These are phyloP conservation scores for Caenorhabditis imperialis DNA, from an alignment of 2,888 invertebrate species.

Conservation along the genomic window DNA sequence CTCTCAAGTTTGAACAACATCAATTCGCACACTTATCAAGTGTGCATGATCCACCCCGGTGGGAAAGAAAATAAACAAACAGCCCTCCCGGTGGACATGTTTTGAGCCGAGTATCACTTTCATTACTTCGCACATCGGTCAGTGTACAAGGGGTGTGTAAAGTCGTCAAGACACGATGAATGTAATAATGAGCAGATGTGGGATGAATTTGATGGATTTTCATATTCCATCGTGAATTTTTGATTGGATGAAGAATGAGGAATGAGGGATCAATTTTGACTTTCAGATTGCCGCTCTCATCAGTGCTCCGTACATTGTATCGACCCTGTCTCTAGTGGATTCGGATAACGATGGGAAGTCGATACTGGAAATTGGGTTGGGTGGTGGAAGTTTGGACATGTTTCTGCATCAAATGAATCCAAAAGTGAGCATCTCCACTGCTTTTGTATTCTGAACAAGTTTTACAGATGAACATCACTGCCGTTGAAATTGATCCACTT, in stretches of 20 bases:
- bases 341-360: constrained; percentile 42
- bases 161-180: constrained; percentile 11
- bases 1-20: constrained; percentile 24
- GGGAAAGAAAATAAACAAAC: constrained; percentile 30
- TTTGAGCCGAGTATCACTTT: constrained; percentile 33
- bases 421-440: constrained; percentile 41
- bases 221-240: background rate
- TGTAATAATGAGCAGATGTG: constrained; percentile 33
- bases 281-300: constrained; percentile 60
- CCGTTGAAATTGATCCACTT: constrained; percentile 67
- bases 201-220: background rate
- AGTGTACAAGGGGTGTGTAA: constrained; percentile 31
- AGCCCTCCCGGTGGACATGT: constrained; percentile 24
- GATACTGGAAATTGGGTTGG: constrained; percentile 67
- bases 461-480: constrained; percentile 70
- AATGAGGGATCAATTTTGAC: too few species aligned
- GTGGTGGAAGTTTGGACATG: constrained; percentile 74
- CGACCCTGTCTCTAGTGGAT: constrained; percentile 48
- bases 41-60: constrained; percentile 26
- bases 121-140: constrained; percentile 43
- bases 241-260: background rate
- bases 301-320: constrained; percentile 55
- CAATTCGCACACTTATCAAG: constrained; percentile 39
- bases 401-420: constrained; percentile 66
- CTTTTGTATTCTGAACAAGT: background rate